phyloP scores from a whole-genome alignment of 2,888 invertebrate species.

The Ommatoiulus sabulosus region DNA sequence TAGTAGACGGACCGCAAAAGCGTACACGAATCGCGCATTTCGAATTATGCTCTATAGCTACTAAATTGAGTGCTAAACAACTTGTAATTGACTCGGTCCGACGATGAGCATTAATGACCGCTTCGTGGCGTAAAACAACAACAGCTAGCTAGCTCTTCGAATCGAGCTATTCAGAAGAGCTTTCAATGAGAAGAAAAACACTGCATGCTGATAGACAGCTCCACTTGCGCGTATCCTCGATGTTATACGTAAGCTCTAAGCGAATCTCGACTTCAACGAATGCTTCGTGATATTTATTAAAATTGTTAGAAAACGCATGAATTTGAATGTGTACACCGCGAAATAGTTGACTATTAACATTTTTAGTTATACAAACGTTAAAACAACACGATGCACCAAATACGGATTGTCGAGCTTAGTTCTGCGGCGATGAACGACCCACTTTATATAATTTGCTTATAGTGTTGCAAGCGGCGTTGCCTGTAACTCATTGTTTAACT shows the following conservation, averaged over 20 bases:
- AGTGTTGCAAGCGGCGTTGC: not conserved
- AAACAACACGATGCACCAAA: not conserved
- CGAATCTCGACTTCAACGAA: not conserved
- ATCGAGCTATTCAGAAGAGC: not conserved
- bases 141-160: no score
- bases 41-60: not conserved
- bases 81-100: not conserved
- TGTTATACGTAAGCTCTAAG: no score
- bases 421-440: not conserved
- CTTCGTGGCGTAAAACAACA: not conserved
- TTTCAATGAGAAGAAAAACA: not conserved
- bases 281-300: not conserved
- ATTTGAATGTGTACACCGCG: no score
- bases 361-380: not conserved
- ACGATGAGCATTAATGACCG: conserved; percentile 13
- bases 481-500: not conserved
- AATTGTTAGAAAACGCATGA: not conserved
- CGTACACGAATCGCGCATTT: not conserved
- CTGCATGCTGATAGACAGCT: not conserved
- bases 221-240: no score
- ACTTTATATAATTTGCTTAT: not conserved
- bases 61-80: conserved; percentile 11
- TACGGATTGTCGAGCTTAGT: not conserved
- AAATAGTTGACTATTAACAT: not conserved
- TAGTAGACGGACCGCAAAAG: not conserved